Evolutionary conservation across 2,113 vertebrate species (phyloP).

Genomic region (Potamarius usumacintae): DNA sequence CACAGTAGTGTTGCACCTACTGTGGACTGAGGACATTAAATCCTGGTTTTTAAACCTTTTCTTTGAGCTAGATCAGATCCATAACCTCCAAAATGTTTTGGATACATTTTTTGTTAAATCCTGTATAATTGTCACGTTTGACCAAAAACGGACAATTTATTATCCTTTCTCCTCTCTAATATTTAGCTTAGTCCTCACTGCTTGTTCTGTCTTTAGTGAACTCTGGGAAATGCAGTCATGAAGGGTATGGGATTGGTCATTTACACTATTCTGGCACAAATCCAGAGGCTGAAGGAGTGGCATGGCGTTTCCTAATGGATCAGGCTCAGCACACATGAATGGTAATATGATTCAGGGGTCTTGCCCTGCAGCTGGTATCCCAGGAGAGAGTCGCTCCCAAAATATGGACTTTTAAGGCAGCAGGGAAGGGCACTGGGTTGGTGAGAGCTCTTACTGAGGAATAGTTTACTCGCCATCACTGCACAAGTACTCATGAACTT

Average conservation of each 20-base stretch:
- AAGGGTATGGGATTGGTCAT: background rate
- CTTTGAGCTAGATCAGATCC: background rate
- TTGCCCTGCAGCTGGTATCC: constrained; percentile 47
- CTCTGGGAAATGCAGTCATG: constrained; percentile 23
- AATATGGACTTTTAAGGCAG: background rate
- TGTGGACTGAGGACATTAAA: background rate
- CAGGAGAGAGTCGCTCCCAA: constrained; percentile 19
- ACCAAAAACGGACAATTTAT: background rate
- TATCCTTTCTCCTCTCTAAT: background rate
- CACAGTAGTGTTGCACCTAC: background rate
- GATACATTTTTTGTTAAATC: background rate
- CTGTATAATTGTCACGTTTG: background rate
- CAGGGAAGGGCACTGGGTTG: background rate
- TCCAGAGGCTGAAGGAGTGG: constrained; percentile 20
- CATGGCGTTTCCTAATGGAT: constrained; percentile 15
- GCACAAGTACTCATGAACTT: background rate
- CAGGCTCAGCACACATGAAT: background rate
- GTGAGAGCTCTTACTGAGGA: background rate
- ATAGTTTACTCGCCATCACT: background rate
- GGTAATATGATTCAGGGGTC: constrained; percentile 48
- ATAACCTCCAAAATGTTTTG: background rate
- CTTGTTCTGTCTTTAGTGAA: constrained; percentile 14
- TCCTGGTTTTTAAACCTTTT: too few relatives aligned
- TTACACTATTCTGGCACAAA: background rate
- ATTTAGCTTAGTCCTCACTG: background rate